Evolutionary conservation across 2,797 vertebrate species (phyloP), one percentile per base, ranked within the genome.

Genomic region (Phoebastria nigripes): DNA sequence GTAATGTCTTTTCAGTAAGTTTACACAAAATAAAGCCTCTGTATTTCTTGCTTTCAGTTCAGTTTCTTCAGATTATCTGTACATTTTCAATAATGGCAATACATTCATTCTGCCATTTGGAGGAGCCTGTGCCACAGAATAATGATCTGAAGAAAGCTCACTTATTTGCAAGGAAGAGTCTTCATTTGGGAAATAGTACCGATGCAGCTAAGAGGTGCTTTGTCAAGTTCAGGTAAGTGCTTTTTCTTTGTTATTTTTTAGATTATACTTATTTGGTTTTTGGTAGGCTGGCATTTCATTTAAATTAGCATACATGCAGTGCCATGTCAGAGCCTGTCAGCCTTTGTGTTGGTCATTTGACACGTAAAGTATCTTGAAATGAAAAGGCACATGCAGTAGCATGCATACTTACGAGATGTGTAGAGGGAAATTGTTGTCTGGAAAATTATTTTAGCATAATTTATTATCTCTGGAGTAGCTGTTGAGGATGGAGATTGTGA

Each of bases 51-150:
- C 44, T 95, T 96, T 76, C 85, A 59, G 55, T 90, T 87, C 39
- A 37, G 9, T 87, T 84, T 55, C 67, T 93, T 92, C 59, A 84
- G 31, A 46, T 85, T 70, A 77, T 74, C 47, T 92, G 85, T 89
- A 84, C 63, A 82, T 94, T 92, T 93, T 94, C 94, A 87, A 56
- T 96, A 86, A 96, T 89, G 97, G 96, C 91, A 97, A 87, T 97
- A 90, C 86, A 76, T 97, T 94, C 96, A 91, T 95, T 87, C 91
- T 94, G 89, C 97, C 97, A 89, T 98, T 97, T 97, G 97, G 97
- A 98, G 97, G 96, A 97, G 97, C 94, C 94, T 97, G 84, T 90
- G 96, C 93, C 96, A 89, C 97, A 96, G 95, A 94, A 46, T 94
- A 97, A 94, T 87, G 82, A 95, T 90, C 54, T 85, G 82, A 87